Evolutionary conservation across 2,797 vertebrate genomes (phyloP), one percentile per base, ranked within the genome.

Genomic region (Macropodus opercularis): DNA sequence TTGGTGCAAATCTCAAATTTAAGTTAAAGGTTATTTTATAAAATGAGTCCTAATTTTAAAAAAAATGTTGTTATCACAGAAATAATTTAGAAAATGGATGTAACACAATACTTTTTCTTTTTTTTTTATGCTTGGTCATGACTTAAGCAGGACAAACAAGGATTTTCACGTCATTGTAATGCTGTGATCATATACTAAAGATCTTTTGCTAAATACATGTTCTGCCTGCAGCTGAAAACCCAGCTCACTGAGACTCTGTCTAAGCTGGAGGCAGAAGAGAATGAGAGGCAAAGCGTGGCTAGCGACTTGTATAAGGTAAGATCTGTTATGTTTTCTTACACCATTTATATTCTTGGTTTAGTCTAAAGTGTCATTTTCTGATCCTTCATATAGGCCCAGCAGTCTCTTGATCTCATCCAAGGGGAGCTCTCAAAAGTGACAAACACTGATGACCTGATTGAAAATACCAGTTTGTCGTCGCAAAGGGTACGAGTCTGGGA

Each of bases 321-420:
- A 17, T n/a, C 2, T 3, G 9, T 18, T 27, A 0, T 12, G n/a
- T n/a, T n/a, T n/a, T n/a, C n/a, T n/a, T n/a, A n/a, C n/a, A n/a
- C n/a, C n/a, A n/a, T n/a, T n/a, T n/a, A n/a, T n/a, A n/a, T n/a
- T n/a, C n/a, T n/a, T n/a, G n/a, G n/a, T n/a, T n/a, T n/a, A n/a
- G n/a, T n/a, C n/a, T n/a, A n/a, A n/a, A n/a, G 24, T 18, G 11
- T 23, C 36, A 52, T 15, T 27, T 39, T 53, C 1, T 57, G 35
- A 1, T 40, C 17, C 26, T 69, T 53, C 5, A 11, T 71, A 1
- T 74, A 99, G 97, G 97, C 96, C 46, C 96, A 98, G 85, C 94
- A 96, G 85, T 97, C 95, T 63, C 84, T 99, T 83, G 95, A 96
- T 75, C 88, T 94, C 79, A 96, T 98, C 43, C 96, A 98, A 85